Conservation (phyloP, 2,113 vertebrate species). For the Marmota monax region DNA sequence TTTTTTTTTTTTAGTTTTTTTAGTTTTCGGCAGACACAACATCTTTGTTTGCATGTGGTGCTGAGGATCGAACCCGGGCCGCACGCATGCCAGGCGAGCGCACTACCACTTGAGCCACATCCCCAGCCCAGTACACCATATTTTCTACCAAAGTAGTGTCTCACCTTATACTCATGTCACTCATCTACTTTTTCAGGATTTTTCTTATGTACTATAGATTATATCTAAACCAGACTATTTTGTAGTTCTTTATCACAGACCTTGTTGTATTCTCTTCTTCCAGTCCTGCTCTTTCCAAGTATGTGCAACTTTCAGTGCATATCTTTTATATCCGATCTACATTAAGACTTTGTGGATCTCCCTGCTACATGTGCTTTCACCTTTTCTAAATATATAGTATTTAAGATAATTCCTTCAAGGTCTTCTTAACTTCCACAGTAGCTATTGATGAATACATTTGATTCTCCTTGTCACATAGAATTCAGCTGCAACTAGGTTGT, state of each 20-base stretch:
- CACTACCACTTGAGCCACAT: no score
- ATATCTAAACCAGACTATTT: not conserved
- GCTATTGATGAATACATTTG: not conserved
- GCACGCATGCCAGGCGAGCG: no score
- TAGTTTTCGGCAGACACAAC: no score
- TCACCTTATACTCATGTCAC: not conserved
- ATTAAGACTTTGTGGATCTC: constrained; percentile 18
- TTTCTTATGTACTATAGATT: not conserved
- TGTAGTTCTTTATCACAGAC: not conserved
- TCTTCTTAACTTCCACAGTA: not conserved
- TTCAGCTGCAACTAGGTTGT: not conserved
- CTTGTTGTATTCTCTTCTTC: not conserved
- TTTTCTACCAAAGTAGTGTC: not conserved
- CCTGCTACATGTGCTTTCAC: not conserved
- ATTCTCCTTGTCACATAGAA: constrained; percentile 13
- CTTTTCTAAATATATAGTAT: not conserved
- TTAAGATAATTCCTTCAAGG: not conserved
- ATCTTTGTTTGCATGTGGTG: no score
- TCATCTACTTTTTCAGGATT: not conserved
- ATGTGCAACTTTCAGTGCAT: not conserved
- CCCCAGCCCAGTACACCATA: not conserved
- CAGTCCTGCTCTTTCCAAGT: not conserved
- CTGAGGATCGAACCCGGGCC: no score
- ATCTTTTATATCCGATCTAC: not conserved
- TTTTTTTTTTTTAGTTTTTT: no score